Base-by-base conservation (phyloP, 2,888 invertebrate species). In the Pristionchus entomophagus region DNA sequence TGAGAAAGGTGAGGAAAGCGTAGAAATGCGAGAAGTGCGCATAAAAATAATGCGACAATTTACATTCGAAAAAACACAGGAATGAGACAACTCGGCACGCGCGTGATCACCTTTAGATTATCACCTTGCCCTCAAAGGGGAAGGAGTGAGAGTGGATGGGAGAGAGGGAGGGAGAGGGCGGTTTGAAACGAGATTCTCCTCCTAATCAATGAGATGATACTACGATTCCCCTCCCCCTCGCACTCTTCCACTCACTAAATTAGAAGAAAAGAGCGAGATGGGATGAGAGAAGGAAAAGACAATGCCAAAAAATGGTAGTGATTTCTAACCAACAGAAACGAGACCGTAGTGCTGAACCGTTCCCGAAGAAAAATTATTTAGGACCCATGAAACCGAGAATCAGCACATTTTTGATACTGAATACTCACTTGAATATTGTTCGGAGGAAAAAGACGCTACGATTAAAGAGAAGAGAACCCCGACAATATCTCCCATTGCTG, bases 1-100 rank as follows among this genome's bases (percentile, higher is more conserved):
- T 41, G 41, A 73, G 73, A 6, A 73, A 26, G 73, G 73, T 26
- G n/a, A 38, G 32, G 87, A 29, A n/a, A 87, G 87, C 17, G 35
- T 86, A 87, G 19, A 89, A 89, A 14, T 91, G 89, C 22, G 86
- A 87, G 89, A 90, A 51, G 45, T 86, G 22, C 78, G 86, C 6
- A 26, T 59, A 59, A 59, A 59, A 59, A 59, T n/a, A n/a, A 59
- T 56, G 53, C 56, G 56, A 56, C 56, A 22, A 10, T 6, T 45
- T 45, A 10, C 45, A 45, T 45, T 45, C 45, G 8, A 10, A 10
- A 45, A 45, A 45, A 45, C 6, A 10, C 14, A 14, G 8, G 45
- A 45, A 45, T 6, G 45, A 45, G 45, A 45, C 6, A 45, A 45
- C 14, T 45, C 14, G 8, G 6, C 45, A 10, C 45, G 45, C 6